These are phyloP conservation scores for Premnoplex brunnescens DNA, from an alignment of 2,797 vertebrate genomes.

Conservation along the genomic window DNA sequence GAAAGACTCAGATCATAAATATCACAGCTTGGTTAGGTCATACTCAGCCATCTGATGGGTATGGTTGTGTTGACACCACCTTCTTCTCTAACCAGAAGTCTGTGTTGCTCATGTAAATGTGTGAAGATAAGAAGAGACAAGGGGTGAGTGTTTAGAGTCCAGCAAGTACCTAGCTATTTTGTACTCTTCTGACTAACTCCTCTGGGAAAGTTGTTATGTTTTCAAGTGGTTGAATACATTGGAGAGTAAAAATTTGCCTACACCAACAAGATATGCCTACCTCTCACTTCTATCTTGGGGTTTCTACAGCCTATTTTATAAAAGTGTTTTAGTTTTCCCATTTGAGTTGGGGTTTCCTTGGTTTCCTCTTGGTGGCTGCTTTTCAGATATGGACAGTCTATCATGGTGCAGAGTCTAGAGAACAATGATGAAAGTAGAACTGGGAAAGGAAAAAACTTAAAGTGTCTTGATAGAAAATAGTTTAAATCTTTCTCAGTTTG, in stretches of 20 bases:
- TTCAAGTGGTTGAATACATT: neutral
- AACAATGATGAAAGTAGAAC: neutral
- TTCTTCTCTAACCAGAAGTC: neutral
- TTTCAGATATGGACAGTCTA: neutral
- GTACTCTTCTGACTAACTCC: neutral
- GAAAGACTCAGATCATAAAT: neutral
- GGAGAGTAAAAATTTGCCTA: neutral
- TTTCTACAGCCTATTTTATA: neutral
- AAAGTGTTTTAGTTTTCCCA: neutral
- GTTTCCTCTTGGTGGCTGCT: neutral
- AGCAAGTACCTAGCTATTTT: neutral
- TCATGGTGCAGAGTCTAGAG: neutral
- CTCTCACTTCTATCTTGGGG: neutral
- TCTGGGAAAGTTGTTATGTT: neutral
- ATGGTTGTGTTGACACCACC: neutral
- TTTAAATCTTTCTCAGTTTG: neutral
- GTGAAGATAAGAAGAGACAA: neutral
- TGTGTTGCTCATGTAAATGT: rapidly evolving
- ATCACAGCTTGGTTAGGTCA: neutral
- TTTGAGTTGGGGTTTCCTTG: neutral
- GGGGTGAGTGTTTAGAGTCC: neutral
- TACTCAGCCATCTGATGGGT: neutral
- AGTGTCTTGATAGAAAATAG: neutral
- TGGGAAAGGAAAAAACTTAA: neutral
- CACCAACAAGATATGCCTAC: neutral